Evolutionary conservation across 2,888 invertebrate species (phyloP).

Genomic region (Microctonus brassicae): DNA sequence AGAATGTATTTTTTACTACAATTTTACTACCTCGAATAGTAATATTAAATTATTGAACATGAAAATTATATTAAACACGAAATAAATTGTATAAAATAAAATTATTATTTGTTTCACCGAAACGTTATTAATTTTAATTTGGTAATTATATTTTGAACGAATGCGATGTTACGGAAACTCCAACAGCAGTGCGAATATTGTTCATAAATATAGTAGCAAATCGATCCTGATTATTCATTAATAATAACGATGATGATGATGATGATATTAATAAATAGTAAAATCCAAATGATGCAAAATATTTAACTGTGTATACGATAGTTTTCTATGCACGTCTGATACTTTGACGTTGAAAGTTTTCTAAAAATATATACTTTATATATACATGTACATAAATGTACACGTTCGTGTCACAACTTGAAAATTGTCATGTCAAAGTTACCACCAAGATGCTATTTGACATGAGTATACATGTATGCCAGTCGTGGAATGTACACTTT

Average conservation of each 20-base stretch:
- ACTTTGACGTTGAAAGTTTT: too few species aligned
- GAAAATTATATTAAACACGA: not conserved
- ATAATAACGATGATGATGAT: not conserved
- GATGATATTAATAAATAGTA: not conserved
- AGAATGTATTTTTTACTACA: too few species aligned
- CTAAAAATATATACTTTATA: not conserved
- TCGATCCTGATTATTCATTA: conserved; percentile 22
- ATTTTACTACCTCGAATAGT: too few species aligned
- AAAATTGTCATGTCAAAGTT: not conserved
- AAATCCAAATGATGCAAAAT: too few species aligned
- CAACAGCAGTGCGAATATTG: not conserved
- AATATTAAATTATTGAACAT: too few species aligned
- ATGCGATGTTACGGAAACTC: not conserved
- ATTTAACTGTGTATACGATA: too few species aligned
- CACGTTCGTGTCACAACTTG: not conserved
- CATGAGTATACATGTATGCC: not conserved
- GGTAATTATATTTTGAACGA: not conserved
- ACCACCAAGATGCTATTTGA: not conserved
- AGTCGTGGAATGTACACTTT: not conserved
- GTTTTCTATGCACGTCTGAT: not conserved
- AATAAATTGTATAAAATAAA: not conserved
- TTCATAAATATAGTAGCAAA: conserved; percentile 5
- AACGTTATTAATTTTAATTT: not conserved
- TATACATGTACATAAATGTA: not conserved
- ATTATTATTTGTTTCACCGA: not conserved